These are phyloP conservation scores for Dendrocopos noguchii DNA, from an alignment of 2,113 vertebrate species.

Conservation along the genomic window DNA sequence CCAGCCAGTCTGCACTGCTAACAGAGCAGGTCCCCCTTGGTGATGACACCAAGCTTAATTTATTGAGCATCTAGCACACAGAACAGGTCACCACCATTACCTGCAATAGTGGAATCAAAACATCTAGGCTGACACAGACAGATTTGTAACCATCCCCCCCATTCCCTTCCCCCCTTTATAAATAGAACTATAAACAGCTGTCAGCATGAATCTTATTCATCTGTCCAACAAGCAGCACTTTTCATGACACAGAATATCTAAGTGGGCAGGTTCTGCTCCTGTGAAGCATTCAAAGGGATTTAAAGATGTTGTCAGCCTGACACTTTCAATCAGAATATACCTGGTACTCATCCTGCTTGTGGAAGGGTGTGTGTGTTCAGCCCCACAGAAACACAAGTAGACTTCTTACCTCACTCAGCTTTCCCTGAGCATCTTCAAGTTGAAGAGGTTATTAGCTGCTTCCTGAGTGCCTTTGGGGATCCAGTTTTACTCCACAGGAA, in stretches of 20 bases:
- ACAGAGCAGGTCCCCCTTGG: background rate
- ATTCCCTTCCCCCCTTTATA: background rate
- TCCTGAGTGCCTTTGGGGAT: background rate
- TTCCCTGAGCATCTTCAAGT: background rate
- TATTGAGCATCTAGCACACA: background rate
- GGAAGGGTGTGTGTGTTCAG: background rate
- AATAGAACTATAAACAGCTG: constrained; percentile 56
- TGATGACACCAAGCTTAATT: constrained; percentile 16
- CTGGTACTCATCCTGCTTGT: constrained; percentile 9
- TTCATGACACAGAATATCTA: constrained; percentile 56
- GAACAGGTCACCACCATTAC: background rate
- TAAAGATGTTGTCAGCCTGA: constrained; percentile 44
- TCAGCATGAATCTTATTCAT: constrained; percentile 49
- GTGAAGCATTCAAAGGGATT: constrained; percentile 33
- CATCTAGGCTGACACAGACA: background rate
- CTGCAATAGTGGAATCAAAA: constrained; percentile 19
- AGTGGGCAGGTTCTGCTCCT: constrained; percentile 30
- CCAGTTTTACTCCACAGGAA: background rate
- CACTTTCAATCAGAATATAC: constrained; percentile 26
- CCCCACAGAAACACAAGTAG: background rate
- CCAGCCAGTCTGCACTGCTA: background rate
- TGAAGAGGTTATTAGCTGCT: background rate
- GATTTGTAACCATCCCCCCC: background rate
- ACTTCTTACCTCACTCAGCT: background rate
- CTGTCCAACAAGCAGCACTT: constrained; percentile 43